These are phyloP conservation scores for Anabacerthia variegaticeps DNA, from an alignment of 2,797 vertebrate species.

Conservation along the genomic window DNA sequence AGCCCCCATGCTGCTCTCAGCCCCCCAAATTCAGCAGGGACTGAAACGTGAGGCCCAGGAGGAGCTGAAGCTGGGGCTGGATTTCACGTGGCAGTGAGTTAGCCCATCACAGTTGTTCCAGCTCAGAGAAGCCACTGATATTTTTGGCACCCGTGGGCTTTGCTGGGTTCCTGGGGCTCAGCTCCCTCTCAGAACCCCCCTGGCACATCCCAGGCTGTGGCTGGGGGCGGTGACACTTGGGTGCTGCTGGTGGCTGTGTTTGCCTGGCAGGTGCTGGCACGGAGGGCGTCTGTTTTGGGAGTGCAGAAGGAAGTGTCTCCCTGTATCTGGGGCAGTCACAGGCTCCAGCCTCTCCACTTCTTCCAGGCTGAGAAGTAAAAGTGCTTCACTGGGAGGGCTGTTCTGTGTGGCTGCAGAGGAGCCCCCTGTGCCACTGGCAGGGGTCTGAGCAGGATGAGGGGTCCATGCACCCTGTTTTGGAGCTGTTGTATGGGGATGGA, in stretches of 20 bases:
- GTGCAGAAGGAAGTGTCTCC: not conserved
- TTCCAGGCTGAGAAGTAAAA: not conserved
- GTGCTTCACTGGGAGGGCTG: accelerated
- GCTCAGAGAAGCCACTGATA: not conserved
- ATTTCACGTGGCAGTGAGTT: not conserved
- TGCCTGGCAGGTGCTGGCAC: not conserved
- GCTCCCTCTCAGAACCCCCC: not conserved
- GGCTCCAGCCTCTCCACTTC: not conserved
- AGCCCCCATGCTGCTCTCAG: not conserved
- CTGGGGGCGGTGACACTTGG: not conserved
- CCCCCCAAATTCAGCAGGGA: not conserved
- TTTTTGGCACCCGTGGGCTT: not conserved
- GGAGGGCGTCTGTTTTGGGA: not conserved
- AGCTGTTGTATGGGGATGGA: accelerated
- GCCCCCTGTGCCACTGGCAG: accelerated
- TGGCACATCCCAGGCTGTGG: not conserved
- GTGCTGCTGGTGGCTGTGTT: not conserved
- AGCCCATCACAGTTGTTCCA: accelerated
- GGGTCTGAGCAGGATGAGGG: accelerated
- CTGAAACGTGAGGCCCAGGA: not conserved
- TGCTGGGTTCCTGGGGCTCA: not conserved
- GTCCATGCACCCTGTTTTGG: accelerated
- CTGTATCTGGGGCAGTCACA: slow-evolving; percentile 16
- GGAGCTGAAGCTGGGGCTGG: not conserved
- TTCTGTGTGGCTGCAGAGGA: not conserved